phyloP scores from a whole-genome alignment of 2,797 vertebrate genomes.

The Myotis myotis region DNA sequence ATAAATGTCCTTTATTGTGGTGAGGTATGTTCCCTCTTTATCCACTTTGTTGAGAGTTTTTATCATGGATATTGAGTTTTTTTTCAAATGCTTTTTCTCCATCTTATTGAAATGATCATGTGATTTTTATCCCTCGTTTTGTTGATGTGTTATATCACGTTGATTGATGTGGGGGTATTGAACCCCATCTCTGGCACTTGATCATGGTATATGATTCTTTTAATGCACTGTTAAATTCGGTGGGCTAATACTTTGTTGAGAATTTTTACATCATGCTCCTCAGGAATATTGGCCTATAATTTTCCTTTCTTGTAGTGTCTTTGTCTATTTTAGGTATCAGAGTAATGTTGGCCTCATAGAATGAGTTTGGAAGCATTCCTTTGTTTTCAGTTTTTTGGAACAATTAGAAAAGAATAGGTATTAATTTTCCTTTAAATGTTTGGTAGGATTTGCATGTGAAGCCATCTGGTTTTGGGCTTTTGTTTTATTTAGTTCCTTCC shows the following conservation, averaged over 20 bases:
- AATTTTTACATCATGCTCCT: neutral
- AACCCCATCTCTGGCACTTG: neutral
- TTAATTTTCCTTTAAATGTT: neutral
- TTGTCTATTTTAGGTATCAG: neutral
- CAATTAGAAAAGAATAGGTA: neutral
- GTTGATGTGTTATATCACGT: neutral
- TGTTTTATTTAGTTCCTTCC: neutral
- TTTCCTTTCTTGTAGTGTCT: neutral
- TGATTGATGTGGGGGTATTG: neutral
- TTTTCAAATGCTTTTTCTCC: neutral
- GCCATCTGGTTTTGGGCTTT: neutral
- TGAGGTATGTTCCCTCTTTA: neutral
- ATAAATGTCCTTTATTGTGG: neutral
- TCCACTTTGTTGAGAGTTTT: neutral
- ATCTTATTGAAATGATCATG: too few species aligned
- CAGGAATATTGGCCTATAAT: neutral
- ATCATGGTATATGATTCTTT: neutral
- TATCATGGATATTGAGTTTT: neutral
- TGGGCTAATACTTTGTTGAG: neutral
- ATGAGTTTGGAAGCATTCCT: neutral
- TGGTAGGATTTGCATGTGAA: neutral
- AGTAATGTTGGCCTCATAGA: neutral
- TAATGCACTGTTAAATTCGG: neutral
- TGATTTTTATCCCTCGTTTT: neutral
- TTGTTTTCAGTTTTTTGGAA: neutral